phyloP scores from a whole-genome alignment of 1,140 invertebrate genomes.

The Temnothorax nylanderi region DNA sequence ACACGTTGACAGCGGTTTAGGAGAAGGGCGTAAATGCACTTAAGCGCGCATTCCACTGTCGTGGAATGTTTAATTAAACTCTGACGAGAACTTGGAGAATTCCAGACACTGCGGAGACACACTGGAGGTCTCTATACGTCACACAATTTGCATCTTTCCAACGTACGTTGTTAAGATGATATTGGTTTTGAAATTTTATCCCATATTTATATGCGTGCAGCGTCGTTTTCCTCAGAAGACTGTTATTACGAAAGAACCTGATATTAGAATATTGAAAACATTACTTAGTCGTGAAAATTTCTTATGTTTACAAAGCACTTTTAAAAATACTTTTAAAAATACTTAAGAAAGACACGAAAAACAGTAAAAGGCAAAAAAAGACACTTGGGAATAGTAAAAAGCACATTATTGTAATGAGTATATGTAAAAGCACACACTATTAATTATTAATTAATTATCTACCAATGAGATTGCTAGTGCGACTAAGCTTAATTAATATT shows the following conservation, averaged over 20 bases:
- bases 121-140: conserved; percentile 43
- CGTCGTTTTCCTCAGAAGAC: background rate
- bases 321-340: background rate
- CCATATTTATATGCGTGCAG: background rate
- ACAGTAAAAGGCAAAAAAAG: background rate
- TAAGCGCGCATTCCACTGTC: conserved; percentile 41
- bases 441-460: background rate
- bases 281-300: background rate
- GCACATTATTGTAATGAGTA: background rate
- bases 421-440: background rate
- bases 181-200: conserved; percentile 36
- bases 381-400: background rate
- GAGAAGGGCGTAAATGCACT: conserved; percentile 31
- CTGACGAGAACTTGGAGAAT: conserved; percentile 63
- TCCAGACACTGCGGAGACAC: conserved; percentile 37
- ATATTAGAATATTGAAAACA: background rate
- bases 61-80: conserved; percentile 75
- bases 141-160: conserved; percentile 43
- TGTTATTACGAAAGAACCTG: background rate
- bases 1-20: conserved; percentile 44
- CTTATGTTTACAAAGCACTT: background rate
- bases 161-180: background rate
- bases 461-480: background rate
- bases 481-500: background rate
- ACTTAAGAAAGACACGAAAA: background rate